phyloP scores from a whole-genome alignment of 2,797 vertebrate species.

The Eupleurogrammus muticus region DNA sequence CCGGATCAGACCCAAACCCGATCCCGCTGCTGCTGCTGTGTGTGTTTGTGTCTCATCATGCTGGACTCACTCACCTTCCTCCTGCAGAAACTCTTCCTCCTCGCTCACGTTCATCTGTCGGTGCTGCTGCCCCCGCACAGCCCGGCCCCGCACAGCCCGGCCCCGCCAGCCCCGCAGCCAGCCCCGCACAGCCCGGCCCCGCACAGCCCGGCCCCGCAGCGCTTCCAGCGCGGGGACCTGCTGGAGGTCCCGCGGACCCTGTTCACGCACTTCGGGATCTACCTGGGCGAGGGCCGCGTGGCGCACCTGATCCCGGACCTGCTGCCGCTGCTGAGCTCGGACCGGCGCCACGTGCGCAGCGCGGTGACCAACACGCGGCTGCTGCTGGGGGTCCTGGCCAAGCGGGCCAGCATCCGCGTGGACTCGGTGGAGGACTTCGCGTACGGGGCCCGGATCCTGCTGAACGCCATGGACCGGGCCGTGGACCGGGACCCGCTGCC shows the following conservation, averaged over 20 bases:
- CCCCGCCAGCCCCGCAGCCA: not conserved
- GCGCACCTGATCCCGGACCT: slow-evolving; percentile 97
- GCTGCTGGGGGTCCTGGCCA: slow-evolving; percentile 90
- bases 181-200: slow-evolving; percentile 10
- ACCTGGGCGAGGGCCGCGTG: slow-evolving; percentile 91
- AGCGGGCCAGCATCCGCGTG: slow-evolving; percentile 90
- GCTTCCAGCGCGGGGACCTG: slow-evolving; percentile 90
- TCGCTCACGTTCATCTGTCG: slow-evolving; percentile 85
- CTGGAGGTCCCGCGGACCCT: slow-evolving; percentile 94
- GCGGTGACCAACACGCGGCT: slow-evolving; percentile 93
- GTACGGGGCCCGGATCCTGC: slow-evolving; percentile 88
- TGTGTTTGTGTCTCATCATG: slow-evolving; percentile 62
- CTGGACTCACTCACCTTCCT: slow-evolving; percentile 85
- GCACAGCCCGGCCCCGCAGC: not conserved
- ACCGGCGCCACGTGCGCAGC: slow-evolving; percentile 76
- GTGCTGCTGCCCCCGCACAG: slow-evolving; percentile 39
- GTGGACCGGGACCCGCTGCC: slow-evolving; percentile 79
- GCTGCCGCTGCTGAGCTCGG: slow-evolving; percentile 85
- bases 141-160: not conserved
- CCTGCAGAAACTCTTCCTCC: slow-evolving; percentile 86
- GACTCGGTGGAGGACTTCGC: slow-evolving; percentile 96
- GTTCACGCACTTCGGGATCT: slow-evolving; percentile 95
- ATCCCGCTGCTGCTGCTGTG: not conserved
- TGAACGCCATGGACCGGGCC: slow-evolving; percentile 89
- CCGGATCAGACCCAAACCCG: too few species aligned